Conservation (phyloP, 1,140 invertebrate species). For the Trissolcus basalis region DNA sequence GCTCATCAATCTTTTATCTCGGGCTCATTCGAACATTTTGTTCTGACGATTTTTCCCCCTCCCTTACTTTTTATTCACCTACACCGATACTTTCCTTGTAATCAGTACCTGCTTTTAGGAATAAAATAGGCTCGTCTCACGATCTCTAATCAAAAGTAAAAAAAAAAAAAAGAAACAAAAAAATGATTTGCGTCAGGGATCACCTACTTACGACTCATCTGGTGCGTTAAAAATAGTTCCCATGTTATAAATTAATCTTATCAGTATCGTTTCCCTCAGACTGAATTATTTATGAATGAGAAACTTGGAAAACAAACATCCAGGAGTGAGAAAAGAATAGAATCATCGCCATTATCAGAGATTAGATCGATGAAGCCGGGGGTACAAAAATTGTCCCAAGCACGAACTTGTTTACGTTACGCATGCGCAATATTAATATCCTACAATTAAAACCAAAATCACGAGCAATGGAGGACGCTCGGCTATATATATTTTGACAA, state of each 20-base stretch:
- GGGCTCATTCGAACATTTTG: too few relatives aligned
- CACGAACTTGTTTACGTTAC: conserved; percentile 2
- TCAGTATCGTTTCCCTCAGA: conserved; percentile 6
- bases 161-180: not conserved
- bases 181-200: not conserved
- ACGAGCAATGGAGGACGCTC: not conserved
- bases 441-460: conserved; percentile 15
- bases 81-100: too few relatives aligned
- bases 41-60: too few relatives aligned
- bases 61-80: too few relatives aligned
- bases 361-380: conserved; percentile 3
- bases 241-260: conserved; percentile 28
- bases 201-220: not conserved
- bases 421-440: conserved; percentile 1
- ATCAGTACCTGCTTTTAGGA: too few relatives aligned
- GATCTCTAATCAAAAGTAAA: too few relatives aligned
- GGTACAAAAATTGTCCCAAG: conserved; percentile 1
- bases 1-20: too few relatives aligned
- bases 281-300: conserved; percentile 33
- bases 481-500: conserved; percentile 12
- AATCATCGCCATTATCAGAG: conserved; percentile 4
- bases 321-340: not conserved
- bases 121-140: too few relatives aligned
- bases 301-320: conserved; percentile 14
- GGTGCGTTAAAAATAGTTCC: conserved; percentile 21